Evolutionary conservation across 2,797 vertebrate species (phyloP), one percentile per base, ranked within the genome.

Genomic region (Sylvilagus floridanus): DNA sequence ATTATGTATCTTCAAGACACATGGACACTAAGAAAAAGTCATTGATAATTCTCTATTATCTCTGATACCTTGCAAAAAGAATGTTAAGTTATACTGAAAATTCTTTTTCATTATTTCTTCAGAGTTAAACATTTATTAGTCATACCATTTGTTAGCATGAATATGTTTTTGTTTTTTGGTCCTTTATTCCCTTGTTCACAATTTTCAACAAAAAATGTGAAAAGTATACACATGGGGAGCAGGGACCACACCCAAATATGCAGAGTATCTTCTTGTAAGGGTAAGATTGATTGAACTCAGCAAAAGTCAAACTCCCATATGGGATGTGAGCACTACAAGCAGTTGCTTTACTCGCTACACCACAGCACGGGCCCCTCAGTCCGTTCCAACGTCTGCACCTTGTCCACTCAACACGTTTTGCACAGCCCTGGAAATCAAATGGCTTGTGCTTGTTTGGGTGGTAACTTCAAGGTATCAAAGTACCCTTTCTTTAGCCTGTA

Each of bases 131-230:
- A 68, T 77, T 76, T 81, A 52, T 28, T 35, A 76, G 4, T 32
- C 52, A 32, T 30, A 60, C 12, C 66, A 69, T 13, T 91, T 35
- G 72, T 17, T 30, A 79, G 6, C 10, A 94, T 87, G 54, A 84
- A 42, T 28, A 1, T n/a, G 19, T 22, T 17, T 57, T 92, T 66
- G 0, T 17, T 77, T 93, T 52, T n/a, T 1, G 52, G 24, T 57
- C 7, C 17, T 81, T 71, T 14, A 57, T 47, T 17, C 5, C 72
- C n/a, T 11, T n/a, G 86, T 76, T 57, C 6, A 28, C 21, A 52
- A 30, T 91, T 96, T 92, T 37, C 22, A 32, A 50, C 2, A 79
- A 24, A 24, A 92, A 76, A 66, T 84, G 26, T 14, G 52, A 72
- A 63, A 28, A 4, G 19, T 1, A n/a, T 60, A n/a, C n/a, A n/a